Percentiles rank a stretch among this genome's conserved stretches.
These are phyloP conservation scores for Noctuana brunneofusca DNA, from an alignment of 2,888 invertebrate species.

Conservation along the genomic window DNA sequence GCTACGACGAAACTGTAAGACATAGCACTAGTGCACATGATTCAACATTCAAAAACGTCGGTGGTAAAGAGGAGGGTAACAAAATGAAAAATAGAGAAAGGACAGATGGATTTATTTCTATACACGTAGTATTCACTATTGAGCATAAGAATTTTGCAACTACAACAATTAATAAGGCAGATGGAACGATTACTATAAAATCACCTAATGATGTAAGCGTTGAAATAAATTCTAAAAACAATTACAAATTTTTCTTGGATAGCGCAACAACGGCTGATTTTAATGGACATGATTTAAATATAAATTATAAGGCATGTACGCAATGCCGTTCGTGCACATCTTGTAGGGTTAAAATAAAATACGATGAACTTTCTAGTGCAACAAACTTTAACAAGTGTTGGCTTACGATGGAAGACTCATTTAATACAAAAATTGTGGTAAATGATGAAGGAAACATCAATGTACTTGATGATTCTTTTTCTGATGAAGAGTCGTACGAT, in stretches of 20 bases:
- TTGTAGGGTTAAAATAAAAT: slow-evolving; percentile 58
- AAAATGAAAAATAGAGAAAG: slow-evolving; percentile 44
- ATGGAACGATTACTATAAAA: slow-evolving; percentile 55
- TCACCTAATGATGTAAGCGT: slow-evolving; percentile 65
- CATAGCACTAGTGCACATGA: slow-evolving; percentile 44
- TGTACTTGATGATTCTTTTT: slow-evolving; percentile 48
- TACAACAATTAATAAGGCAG: slow-evolving; percentile 68
- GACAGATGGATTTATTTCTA: slow-evolving; percentile 66
- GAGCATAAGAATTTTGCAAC: slow-evolving; percentile 81
- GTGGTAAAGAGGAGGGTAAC: slow-evolving; percentile 48
- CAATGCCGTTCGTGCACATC: slow-evolving; percentile 59
- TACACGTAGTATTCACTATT: slow-evolving; percentile 60
- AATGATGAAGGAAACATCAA: slow-evolving; percentile 65
- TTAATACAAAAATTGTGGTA: slow-evolving; percentile 58
- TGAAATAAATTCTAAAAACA: slow-evolving; percentile 51
- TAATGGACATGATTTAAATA: slow-evolving; percentile 58
- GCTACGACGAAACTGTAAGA: slow-evolving; percentile 40
- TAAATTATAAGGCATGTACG: slow-evolving; percentile 61
- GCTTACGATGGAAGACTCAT: slow-evolving; percentile 70
- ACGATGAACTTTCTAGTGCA: slow-evolving; percentile 46
- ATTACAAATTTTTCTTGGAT: slow-evolving; percentile 63
- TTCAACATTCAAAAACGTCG: slow-evolving; percentile 47
- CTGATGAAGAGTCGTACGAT: slow-evolving; percentile 42
- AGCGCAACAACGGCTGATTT: slow-evolving; percentile 59
- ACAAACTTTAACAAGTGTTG: slow-evolving; percentile 53